Percentiles rank a stretch among this genome's conserved stretches.
phyloP scores from a whole-genome alignment of 2,888 invertebrate species.

The Sphecodes monilicornis region DNA sequence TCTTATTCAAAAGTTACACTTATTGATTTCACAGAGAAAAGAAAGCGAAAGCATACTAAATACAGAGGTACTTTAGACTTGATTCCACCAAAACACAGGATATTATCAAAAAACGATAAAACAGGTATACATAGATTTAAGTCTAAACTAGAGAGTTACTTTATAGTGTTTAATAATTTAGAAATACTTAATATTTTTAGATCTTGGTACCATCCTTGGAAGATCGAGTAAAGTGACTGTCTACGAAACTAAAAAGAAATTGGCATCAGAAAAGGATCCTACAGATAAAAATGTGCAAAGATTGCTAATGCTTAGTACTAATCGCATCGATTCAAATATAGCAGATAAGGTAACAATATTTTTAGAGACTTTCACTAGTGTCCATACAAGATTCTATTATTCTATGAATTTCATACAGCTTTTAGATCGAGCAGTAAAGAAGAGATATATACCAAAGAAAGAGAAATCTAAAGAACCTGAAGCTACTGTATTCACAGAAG shows the following conservation, averaged over 20 bases:
- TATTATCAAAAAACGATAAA: slow-evolving; percentile 74
- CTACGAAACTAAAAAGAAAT: slow-evolving; percentile 74
- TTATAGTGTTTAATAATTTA: slow-evolving; percentile 7
- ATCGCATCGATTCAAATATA: slow-evolving; percentile 81
- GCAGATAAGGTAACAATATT: slow-evolving; percentile 85
- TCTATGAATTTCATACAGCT: slow-evolving; percentile 84
- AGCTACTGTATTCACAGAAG: slow-evolving; percentile 89
- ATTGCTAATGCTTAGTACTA: slow-evolving; percentile 85
- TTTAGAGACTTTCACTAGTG: background rate
- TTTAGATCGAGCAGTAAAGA: slow-evolving; percentile 86
- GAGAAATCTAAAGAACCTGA: slow-evolving; percentile 85
- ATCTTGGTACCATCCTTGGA: slow-evolving; percentile 54
- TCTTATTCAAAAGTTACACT: background rate
- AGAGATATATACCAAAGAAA: slow-evolving; percentile 85
- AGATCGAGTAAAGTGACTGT: slow-evolving; percentile 74
- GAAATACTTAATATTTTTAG: slow-evolving; percentile 45
- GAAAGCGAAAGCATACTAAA: slow-evolving; percentile 80
- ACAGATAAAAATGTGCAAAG: slow-evolving; percentile 85
- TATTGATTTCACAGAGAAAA: slow-evolving; percentile 82
- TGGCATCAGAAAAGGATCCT: slow-evolving; percentile 75
- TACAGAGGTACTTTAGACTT: slow-evolving; percentile 78
- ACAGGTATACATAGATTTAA: slow-evolving; percentile 71
- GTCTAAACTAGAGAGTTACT: background rate
- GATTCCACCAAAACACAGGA: slow-evolving; percentile 78
- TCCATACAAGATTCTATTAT: background rate